phyloP scores from a whole-genome alignment of 2,888 invertebrate genomes.

The Laspeyria flexula region DNA sequence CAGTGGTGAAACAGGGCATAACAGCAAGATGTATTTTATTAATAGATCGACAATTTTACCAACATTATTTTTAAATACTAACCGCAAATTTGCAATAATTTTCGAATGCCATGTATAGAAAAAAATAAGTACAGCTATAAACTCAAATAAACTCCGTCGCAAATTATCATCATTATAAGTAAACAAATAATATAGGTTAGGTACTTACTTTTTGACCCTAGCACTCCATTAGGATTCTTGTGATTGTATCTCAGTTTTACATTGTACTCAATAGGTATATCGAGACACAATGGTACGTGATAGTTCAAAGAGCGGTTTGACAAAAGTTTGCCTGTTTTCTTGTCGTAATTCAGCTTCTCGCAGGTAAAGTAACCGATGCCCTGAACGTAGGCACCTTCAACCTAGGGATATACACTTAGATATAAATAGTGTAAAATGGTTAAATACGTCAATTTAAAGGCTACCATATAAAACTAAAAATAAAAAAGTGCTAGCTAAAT shows the following conservation, averaged over 20 bases:
- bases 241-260: conserved; percentile 87
- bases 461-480: too few species aligned
- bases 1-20: too few species aligned
- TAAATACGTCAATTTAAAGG: neutral
- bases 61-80: too few species aligned
- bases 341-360: conserved; percentile 88
- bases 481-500: too few species aligned
- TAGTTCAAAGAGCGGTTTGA: conserved; percentile 90
- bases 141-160: too few species aligned
- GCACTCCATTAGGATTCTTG: conserved; percentile 87
- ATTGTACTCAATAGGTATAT: conserved; percentile 89
- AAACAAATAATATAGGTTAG: too few species aligned
- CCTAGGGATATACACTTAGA: conserved; percentile 52
- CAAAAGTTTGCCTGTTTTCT: conserved; percentile 86
- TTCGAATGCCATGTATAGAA: too few species aligned
- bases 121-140: too few species aligned
- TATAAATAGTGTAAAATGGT: neutral
- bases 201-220: conserved; percentile 88
- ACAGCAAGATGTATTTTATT: too few species aligned
- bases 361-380: conserved; percentile 89
- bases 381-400: conserved; percentile 91
- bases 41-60: too few species aligned
- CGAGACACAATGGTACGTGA: conserved; percentile 88
- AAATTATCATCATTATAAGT: neutral
- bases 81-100: too few species aligned